These are phyloP conservation scores for Aramus guarauna DNA, from an alignment of 2,113 vertebrate genomes.

Conservation along the genomic window DNA sequence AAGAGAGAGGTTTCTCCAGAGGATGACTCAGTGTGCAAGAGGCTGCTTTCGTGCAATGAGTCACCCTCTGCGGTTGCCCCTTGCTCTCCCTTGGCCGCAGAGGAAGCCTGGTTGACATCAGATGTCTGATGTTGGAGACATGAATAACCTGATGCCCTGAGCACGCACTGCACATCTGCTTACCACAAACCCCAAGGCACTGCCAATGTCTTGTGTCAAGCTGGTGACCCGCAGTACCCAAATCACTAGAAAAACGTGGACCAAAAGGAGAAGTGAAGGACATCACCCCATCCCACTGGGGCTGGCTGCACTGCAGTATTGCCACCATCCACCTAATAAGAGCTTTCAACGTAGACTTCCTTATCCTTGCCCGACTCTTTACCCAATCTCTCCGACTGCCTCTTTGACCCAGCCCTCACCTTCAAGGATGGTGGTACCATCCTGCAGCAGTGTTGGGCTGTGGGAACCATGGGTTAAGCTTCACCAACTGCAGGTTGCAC, in stretches of 20 bases:
- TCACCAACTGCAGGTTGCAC: accelerated
- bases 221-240: neutral
- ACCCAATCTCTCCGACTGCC: neutral
- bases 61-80: neutral
- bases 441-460: neutral
- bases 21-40: neutral
- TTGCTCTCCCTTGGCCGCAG: neutral
- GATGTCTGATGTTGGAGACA: neutral
- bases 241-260: neutral
- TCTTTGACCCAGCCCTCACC: neutral
- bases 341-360: neutral
- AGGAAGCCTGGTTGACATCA: neutral
- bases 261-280: neutral
- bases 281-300: neutral
- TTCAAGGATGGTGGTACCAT: neutral
- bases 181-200: neutral
- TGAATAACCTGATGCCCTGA: neutral
- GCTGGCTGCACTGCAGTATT: neutral
- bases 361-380: neutral
- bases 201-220: accelerated
- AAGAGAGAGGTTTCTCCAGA: neutral
- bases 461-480: neutral
- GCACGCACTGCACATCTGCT: accelerated
- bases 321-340: neutral
- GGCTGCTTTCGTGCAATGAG: neutral